Conservation (phyloP, 2,113 vertebrate species). For the Poicephalus gulielmi region DNA sequence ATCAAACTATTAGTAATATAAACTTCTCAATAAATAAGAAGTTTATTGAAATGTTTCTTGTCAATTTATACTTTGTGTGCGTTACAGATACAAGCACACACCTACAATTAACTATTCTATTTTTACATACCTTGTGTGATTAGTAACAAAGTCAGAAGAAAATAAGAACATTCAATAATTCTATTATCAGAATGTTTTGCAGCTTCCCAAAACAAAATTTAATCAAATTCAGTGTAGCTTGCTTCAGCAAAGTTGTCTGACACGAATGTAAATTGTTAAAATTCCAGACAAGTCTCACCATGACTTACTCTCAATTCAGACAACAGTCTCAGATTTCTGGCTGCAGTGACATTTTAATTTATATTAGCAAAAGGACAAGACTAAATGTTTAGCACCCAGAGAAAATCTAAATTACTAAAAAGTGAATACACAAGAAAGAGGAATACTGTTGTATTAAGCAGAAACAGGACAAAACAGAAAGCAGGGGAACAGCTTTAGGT, state of each 20-base stretch:
- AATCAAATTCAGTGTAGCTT: neutral
- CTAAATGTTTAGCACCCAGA: neutral
- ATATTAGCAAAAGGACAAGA: neutral
- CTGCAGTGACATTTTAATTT: conserved; percentile 19
- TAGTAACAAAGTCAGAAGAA: neutral
- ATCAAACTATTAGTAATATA: neutral
- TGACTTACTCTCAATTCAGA: neutral
- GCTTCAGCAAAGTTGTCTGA: neutral
- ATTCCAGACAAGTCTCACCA: neutral
- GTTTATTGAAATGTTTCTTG: neutral
- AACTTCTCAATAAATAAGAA: neutral
- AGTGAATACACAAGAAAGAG: neutral
- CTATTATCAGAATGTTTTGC: neutral
- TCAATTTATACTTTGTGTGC: neutral
- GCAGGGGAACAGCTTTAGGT: neutral
- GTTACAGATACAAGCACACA: neutral
- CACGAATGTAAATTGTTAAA: neutral
- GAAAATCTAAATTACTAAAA: neutral
- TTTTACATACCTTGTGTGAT: rapidly evolving
- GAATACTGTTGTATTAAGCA: neutral
- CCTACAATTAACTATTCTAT: neutral
- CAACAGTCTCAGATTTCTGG: neutral
- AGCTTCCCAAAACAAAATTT: neutral
- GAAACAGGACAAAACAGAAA: neutral
- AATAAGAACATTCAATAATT: neutral